Conservation (phyloP, 2,797 vertebrate species). For the Aphelocoma californica region DNA sequence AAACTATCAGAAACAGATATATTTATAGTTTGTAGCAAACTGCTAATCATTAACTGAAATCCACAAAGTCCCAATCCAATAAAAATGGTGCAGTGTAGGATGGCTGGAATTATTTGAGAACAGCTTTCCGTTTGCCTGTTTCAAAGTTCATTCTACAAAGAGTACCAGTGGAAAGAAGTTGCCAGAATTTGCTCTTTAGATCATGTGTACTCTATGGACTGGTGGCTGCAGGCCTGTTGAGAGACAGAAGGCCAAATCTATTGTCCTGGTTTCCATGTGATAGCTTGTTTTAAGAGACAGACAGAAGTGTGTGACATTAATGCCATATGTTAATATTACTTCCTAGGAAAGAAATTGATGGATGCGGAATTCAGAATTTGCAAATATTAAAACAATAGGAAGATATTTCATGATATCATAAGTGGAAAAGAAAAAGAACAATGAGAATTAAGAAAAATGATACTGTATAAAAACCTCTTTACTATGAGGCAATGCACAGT, state of each 20-base stretch:
- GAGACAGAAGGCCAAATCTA: background rate
- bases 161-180: background rate
- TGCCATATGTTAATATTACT: background rate
- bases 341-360: background rate
- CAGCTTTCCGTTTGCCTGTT: slow-evolving; percentile 33
- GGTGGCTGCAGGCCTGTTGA: background rate
- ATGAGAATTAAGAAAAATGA: background rate
- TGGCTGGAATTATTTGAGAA: slow-evolving; percentile 47
- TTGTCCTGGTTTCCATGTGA: background rate
- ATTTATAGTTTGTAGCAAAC: background rate
- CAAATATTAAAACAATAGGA: background rate
- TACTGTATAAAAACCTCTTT: background rate
- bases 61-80: background rate
- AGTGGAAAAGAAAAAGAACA: background rate
- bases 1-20: background rate
- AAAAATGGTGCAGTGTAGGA: slow-evolving; percentile 1
- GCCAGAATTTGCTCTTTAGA: background rate
- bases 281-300: slow-evolving; percentile 1
- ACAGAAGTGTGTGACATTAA: background rate
- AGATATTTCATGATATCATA: background rate
- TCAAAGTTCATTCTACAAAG: slow-evolving; percentile 5
- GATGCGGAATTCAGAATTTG: background rate
- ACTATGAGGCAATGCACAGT: background rate
- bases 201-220: background rate
- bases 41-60: background rate